phyloP scores from a whole-genome alignment of 92 coral and sea anemone species.

The Zoanthus sansibaricus region DNA sequence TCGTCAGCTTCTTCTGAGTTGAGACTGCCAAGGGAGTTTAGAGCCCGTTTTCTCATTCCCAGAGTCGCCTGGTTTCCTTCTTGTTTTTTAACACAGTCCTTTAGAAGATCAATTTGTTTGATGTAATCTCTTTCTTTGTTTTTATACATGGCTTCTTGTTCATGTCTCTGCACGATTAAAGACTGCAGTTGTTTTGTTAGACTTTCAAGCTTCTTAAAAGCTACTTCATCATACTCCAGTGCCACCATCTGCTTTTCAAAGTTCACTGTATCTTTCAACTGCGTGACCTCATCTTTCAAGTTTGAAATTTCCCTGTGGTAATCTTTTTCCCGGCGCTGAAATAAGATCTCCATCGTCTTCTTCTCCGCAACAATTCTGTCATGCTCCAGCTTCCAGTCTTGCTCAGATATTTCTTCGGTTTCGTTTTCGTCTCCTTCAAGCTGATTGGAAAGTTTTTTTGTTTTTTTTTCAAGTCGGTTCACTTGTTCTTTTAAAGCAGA shows the following conservation, averaged over 20 bases:
- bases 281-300: constrained; percentile 78
- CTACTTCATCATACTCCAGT: constrained; percentile 81
- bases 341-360: constrained; percentile 76
- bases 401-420: constrained; percentile 52
- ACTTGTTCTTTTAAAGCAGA: constrained; percentile 88
- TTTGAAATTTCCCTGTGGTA: constrained; percentile 72
- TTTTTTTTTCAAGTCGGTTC: constrained; percentile 73
- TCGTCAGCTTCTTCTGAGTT: constrained; percentile 64
- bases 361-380: constrained; percentile 87
- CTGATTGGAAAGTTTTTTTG: constrained; percentile 69
- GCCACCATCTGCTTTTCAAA: constrained; percentile 87
- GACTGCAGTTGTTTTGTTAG: constrained; percentile 83
- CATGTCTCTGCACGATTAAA: constrained; percentile 72
- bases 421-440: constrained; percentile 64
- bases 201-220: constrained; percentile 78
- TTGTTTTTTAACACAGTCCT: constrained; percentile 46
- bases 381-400: constrained; percentile 83
- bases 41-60: constrained; percentile 59
- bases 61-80: constrained; percentile 24
- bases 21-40: constrained; percentile 80
- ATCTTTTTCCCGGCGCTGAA: constrained; percentile 76
- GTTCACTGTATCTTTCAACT: constrained; percentile 77
- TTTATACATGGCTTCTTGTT: constrained; percentile 39
- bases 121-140: constrained; percentile 57
- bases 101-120: constrained; percentile 51